Evolutionary conservation across 1,140 invertebrate species (phyloP), one percentile per base, ranked within the genome.

Genomic region (Papilio glaucus): DNA sequence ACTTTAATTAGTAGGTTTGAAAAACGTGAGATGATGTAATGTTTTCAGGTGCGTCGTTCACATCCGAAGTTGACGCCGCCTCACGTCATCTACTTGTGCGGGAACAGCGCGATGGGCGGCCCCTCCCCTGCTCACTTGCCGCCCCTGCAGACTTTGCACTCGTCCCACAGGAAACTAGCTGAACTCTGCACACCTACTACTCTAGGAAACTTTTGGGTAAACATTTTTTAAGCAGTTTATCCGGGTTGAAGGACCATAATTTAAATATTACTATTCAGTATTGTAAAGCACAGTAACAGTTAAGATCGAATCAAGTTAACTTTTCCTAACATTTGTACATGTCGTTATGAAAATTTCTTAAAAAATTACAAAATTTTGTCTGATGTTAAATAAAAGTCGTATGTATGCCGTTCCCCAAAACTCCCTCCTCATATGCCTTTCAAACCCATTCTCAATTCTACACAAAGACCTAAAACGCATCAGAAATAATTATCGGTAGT

Each of bases 1-100:
- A 33, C 29, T 33, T 33, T 2, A 33, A 33, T 33, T 33, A 6
- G n/a, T n/a, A 33, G 29, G 29, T 33, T 33, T 33, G 29, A 6
- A 33, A 33, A 6, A 33, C 29, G 6, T 53, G 45, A 53, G n/a
- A 77, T 26, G 67, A 73, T 21, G 45, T 57, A 21, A 1, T 38
- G 33, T 33, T 61, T 18, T 0, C 76, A 92, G 90, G 95, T 97
- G 41, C 94, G 96, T 2, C 96, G 95, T 76, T 95, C 95, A 42
- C 96, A 97, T 93, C 95, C 96, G 0, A 94, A 94, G 75, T 94
- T 95, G 72, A 93, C 93, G 70, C 94, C 94, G 49, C 96, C 96
- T 0, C 86, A 94, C 60, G 95, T 97, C 57, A 91, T 97, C 33
- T 96, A 98, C 86, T 91, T 98, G 65, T 95, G 94, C 75, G 89